These are phyloP conservation scores for Podarcis muralis DNA, from an alignment of 2,113 vertebrate species.

Conservation along the genomic window DNA sequence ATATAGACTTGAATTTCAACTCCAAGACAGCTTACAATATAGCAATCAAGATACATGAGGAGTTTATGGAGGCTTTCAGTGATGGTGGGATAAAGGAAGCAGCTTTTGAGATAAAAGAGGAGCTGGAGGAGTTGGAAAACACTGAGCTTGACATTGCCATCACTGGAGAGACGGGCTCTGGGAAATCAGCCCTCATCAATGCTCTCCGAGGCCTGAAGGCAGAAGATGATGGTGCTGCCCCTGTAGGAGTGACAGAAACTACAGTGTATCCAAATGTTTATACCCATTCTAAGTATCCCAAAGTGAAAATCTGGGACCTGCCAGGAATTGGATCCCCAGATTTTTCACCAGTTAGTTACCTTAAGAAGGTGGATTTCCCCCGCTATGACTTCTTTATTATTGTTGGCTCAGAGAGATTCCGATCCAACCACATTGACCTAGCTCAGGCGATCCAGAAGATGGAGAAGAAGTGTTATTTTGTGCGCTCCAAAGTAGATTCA, in stretches of 20 bases:
- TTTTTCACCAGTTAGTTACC: no score
- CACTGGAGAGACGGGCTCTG: constrained; percentile 42
- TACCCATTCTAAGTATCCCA: constrained; percentile 40
- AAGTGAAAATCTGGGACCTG: no score
- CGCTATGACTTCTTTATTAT: constrained; percentile 66
- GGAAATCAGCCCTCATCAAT: constrained; percentile 70
- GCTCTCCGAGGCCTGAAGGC: constrained; percentile 47
- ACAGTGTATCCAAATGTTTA: background rate
- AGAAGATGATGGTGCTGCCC: background rate
- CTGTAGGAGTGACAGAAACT: background rate
- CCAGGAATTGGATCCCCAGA: no score
- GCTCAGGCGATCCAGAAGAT: background rate
- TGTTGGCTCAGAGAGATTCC: constrained; percentile 43
- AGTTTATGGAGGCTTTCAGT: no score
- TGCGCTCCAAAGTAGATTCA: constrained; percentile 60
- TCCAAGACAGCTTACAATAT: no score
- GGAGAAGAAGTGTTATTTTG: constrained; percentile 59
- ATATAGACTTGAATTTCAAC: no score
- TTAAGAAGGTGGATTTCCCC: constrained; percentile 30
- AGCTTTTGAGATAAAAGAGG: background rate
- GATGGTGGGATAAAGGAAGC: no score
- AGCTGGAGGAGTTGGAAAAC: background rate
- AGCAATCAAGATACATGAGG: no score
- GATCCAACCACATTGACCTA: background rate
- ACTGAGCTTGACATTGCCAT: constrained; percentile 15